Evolutionary conservation across 2,113 vertebrate species (phyloP).

Genomic region (Syngnathus floridae): DNA sequence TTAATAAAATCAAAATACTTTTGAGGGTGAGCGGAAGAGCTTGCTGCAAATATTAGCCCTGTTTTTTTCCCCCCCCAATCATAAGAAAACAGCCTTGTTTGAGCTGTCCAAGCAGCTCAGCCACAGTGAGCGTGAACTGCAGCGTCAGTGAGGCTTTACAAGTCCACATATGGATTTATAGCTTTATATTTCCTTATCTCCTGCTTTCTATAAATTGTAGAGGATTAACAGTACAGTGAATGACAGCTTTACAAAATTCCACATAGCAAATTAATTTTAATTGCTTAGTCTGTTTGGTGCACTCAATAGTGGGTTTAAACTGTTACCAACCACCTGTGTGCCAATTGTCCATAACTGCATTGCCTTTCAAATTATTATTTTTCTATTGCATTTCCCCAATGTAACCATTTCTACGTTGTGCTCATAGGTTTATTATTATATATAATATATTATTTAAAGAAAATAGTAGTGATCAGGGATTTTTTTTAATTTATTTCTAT

Average conservation of each 20-base stretch:
- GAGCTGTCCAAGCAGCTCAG: conserved; percentile 5
- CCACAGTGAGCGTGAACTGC: conserved; percentile 19
- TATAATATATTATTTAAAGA: too few relatives aligned
- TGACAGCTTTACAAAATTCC: conserved; percentile 12
- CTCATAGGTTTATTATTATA: background rate
- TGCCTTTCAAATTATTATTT: background rate
- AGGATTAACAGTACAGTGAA: conserved; percentile 22
- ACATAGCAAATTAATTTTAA: conserved; percentile 19
- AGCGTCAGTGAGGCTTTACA: conserved; percentile 28
- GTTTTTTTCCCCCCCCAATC: conserved; percentile 9
- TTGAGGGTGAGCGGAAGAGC: background rate
- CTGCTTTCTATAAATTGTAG: conserved; percentile 18
- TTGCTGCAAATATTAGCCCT: background rate
- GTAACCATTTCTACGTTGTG: background rate
- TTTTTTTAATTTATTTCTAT: too few relatives aligned
- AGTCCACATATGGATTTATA: conserved; percentile 24
- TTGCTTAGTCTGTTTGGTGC: background rate
- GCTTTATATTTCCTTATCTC: conserved; percentile 18
- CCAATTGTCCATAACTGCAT: too few relatives aligned
- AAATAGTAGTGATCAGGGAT: too few relatives aligned
- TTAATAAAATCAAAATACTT: background rate
- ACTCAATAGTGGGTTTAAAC: too few relatives aligned
- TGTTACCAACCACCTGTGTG: too few relatives aligned
- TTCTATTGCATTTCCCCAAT: background rate
- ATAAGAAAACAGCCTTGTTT: background rate